These are phyloP conservation scores for Machaerirhynchus nigripectus DNA, from an alignment of 2,113 vertebrate species.

Conservation along the genomic window DNA sequence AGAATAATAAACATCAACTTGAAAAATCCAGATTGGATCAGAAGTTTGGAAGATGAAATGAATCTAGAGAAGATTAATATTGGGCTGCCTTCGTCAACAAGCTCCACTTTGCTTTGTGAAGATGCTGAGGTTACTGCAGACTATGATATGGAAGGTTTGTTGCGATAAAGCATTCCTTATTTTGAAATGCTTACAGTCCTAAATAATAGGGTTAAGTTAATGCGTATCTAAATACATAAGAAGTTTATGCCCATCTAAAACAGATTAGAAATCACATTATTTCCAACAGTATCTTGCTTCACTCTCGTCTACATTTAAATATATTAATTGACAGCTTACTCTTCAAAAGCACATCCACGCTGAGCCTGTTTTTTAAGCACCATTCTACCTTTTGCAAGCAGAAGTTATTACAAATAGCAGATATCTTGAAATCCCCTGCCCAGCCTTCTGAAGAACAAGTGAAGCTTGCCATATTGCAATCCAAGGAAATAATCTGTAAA, in stretches of 20 bases:
- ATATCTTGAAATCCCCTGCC: neutral
- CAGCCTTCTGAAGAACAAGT: neutral
- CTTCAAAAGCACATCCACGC: neutral
- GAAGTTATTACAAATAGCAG: neutral
- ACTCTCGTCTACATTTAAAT: neutral
- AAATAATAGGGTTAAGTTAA: neutral
- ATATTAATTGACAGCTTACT: neutral
- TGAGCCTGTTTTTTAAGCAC: neutral
- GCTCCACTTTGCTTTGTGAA: conserved; percentile 94
- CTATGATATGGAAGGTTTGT: conserved; percentile 95
- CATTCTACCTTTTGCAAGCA: neutral
- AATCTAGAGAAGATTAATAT: conserved; percentile 88
- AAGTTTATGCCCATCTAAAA: neutral
- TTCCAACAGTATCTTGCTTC: neutral
- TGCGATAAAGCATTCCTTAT: neutral
- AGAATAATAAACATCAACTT: conserved; percentile 85
- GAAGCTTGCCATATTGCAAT: neutral
- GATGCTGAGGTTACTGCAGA: conserved; percentile 89
- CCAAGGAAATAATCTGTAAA: neutral
- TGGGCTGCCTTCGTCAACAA: conserved; percentile 86
- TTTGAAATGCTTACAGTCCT: neutral
- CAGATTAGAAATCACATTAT: neutral
- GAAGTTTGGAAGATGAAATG: conserved; percentile 93
- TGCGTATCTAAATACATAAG: fast-evolving
- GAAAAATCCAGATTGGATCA: conserved; percentile 95